Evolutionary conservation across 2,888 invertebrate species (phyloP).

Genomic region (Diplolepis rosae): DNA sequence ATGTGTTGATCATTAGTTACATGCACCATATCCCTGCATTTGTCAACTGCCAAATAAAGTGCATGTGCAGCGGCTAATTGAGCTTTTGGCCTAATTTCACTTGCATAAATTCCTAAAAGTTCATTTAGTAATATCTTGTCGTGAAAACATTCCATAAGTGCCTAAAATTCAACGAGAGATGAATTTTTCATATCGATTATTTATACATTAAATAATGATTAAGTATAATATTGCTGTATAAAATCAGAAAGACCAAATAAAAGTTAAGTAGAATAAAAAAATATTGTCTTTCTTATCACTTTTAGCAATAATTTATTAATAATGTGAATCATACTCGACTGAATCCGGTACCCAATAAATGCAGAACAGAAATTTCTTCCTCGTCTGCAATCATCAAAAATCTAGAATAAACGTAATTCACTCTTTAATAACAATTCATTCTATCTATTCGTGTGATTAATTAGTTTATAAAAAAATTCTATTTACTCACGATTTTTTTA

Average conservation of each 20-base stretch:
- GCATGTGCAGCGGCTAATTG: constrained; percentile 88
- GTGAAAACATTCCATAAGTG: constrained; percentile 76
- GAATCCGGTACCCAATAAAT: constrained; percentile 89
- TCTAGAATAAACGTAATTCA: constrained; percentile 76
- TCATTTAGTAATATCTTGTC: constrained; percentile 78
- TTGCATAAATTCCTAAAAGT: constrained; percentile 85
- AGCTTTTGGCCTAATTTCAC: constrained; percentile 84
- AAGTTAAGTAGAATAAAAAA: constrained; percentile 1
- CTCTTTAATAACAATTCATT: no score
- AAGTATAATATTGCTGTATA: background rate
- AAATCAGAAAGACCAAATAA: background rate
- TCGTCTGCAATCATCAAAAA: constrained; percentile 80
- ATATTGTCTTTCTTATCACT: no score
- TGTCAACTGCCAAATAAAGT: constrained; percentile 89
- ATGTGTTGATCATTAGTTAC: constrained; percentile 90
- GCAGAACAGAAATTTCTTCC: constrained; percentile 85
- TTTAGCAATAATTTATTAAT: no score
- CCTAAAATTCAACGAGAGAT: constrained; percentile 64
- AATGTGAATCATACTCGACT: constrained; percentile 82
- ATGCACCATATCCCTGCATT: constrained; percentile 89
- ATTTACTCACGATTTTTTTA: constrained; percentile 86
- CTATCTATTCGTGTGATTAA: no score
- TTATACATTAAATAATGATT: background rate
- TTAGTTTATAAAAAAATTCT: background rate
- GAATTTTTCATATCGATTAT: background rate